Evolutionary conservation across 2,888 invertebrate species (phyloP), one percentile per base, ranked within the genome.

Genomic region (Thecophora atra): DNA sequence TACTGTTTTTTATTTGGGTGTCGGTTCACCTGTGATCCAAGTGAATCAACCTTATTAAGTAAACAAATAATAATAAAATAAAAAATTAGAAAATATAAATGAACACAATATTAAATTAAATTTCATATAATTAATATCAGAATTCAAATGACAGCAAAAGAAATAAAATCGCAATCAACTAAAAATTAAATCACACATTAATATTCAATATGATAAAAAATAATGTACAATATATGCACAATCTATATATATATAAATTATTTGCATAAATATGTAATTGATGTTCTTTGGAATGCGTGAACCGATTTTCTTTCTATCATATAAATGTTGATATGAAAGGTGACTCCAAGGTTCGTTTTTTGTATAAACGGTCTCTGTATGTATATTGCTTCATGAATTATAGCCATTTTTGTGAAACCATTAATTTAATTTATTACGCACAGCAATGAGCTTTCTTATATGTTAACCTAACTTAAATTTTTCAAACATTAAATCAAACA

Each of bases 401-500:
- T 44, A 44, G 44, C 44, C 44, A 44, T 44, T 44, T n/a, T n/a
- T 11, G 44, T 44, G 44, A 44, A 44, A 44, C 44, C 44, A 44
- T 44, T 44, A 44, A 44, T 44, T 44, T 44, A 44, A 44, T 44
- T n/a, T n/a, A n/a, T n/a, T n/a, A n/a, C n/a, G n/a, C n/a, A n/a
- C n/a, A n/a, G n/a, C n/a, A n/a, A n/a, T n/a, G n/a, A n/a, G n/a
- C n/a, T n/a, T n/a, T n/a, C n/a, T n/a, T n/a, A n/a, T n/a, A n/a
- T n/a, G n/a, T 44, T 44, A 44, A 44, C 44, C 13, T 44, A 44
- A 44, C 44, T 7, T n/a, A n/a, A 13, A 44, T 44, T 11, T 44
- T 44, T 44, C 44, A 44, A 44, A 64, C 28, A 65, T 65, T 11
- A 65, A 65, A 65, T 65, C 65, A 47, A 65, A 65, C 65, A 65